Evolutionary conservation across 2,113 vertebrate species (phyloP).

Genomic region (Caracal caracal): DNA sequence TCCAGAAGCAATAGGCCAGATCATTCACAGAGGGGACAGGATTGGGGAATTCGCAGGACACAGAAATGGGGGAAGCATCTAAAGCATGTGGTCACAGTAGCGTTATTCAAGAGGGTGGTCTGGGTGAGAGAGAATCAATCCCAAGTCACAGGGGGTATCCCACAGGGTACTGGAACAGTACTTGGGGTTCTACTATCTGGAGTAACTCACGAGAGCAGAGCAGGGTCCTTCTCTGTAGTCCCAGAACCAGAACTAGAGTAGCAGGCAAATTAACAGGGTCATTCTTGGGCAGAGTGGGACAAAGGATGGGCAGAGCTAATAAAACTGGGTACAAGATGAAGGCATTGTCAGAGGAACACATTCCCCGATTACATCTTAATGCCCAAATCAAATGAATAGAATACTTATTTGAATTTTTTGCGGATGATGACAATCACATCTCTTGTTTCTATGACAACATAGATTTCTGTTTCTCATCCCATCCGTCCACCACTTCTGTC

Average conservation of each 20-base stretch:
- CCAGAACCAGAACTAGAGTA: not conserved
- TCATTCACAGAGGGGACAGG: not conserved
- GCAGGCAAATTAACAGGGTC: not conserved
- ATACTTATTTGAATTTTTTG: not conserved
- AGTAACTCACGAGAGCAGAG: not conserved
- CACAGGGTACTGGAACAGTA: not conserved
- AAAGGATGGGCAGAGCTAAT: not conserved
- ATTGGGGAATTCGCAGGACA: not conserved
- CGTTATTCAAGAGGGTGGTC: not conserved
- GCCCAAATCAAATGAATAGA: not conserved
- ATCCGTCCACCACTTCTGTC: not conserved
- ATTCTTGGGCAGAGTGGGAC: not conserved
- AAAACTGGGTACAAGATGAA: not conserved
- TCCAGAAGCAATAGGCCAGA: not conserved
- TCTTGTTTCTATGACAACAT: slow-evolving; percentile 56
- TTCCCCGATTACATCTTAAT: not conserved
- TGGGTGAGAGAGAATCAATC: not conserved
- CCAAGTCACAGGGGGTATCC: not conserved
- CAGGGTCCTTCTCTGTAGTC: not conserved
- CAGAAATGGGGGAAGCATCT: not conserved
- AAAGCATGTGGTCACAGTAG: not conserved
- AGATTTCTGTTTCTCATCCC: not conserved
- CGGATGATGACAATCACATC: not conserved
- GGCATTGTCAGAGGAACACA: not conserved
- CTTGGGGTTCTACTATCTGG: not conserved